Base-by-base conservation (phyloP, 2,113 vertebrate genomes). In the Psittacula cyanocephala region DNA sequence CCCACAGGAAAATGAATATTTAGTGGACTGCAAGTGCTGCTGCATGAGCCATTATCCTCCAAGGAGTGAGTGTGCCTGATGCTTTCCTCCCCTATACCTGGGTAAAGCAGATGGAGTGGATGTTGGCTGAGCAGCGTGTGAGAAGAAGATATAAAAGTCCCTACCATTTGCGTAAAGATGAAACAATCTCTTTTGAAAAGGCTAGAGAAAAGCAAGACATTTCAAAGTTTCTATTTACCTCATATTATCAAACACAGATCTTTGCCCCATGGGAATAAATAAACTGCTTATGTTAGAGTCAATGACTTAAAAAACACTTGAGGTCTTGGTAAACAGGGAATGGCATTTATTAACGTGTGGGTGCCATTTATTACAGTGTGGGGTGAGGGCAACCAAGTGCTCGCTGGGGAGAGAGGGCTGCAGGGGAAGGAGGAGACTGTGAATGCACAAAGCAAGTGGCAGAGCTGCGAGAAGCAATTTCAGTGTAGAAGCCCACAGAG, bases 401-500 rank as follows among this genome's bases (percentile, higher is more conserved):
- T 11, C 57, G 4, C 6, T 0, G 0, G 53, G 47, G n/a, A 71
- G 60, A 53, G 44, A 31, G 15, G n/a, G 33, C 47, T 86, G 67
- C 72, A 41, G 49, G 71, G 39, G 24, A 13, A 74, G 49, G 13
- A 72, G 89, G 44, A 74, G 33, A 18, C 2, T 3, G 33, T 39
- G 35, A 70, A 14, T 17, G 74, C 46, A 53, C 50, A 33, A 53
- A 63, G 50, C 19, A 6, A 2, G 2, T 3, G 23, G 27, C 67
- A 69, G 68, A 72, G 68, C 43, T 79, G n/a, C 64, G n/a, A 74
- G 80, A 28, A 91, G 12, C 46, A 25, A 3, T 53, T n/a, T 43
- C 50, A 43, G 62, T 4, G 33, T 53, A 70, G 9, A 77, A 79
- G 52, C 9, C 11, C 6, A 8, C 0, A 0, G 55, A 76, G n/a